Percentiles rank a stretch among this genome's conserved stretches.
Conservation (phyloP, 2,113 vertebrate species). For the Campylomormyrus numenius region DNA sequence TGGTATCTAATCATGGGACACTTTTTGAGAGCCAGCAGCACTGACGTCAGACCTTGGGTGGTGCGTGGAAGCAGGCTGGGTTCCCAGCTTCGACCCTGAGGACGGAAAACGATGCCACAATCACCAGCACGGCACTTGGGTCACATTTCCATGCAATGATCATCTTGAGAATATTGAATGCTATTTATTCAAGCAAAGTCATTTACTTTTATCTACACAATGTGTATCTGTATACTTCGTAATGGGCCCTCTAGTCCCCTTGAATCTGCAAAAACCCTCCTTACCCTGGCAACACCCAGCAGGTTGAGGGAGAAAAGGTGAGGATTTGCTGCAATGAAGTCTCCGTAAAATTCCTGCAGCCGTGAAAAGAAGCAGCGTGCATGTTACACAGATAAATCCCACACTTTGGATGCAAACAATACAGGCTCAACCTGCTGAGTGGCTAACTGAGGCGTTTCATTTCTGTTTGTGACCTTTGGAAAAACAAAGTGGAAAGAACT, state of each 20-base stretch:
- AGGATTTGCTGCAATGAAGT: slow-evolving; percentile 95
- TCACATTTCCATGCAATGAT: neutral
- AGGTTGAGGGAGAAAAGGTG: slow-evolving; percentile 94
- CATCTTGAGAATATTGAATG: neutral
- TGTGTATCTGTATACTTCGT: neutral
- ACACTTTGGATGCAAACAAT: neutral
- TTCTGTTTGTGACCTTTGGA: neutral
- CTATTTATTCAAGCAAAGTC: neutral
- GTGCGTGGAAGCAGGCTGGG: slow-evolving; percentile 68
- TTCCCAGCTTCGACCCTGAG: slow-evolving; percentile 83
- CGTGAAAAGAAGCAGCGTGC: neutral
- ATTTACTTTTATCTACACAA: neutral
- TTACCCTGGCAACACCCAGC: slow-evolving; percentile 79
- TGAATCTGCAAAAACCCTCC: slow-evolving; percentile 8
- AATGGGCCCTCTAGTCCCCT: neutral
- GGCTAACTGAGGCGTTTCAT: neutral
- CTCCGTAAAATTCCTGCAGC: slow-evolving; percentile 93
- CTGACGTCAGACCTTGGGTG: slow-evolving; percentile 83
- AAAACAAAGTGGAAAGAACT: neutral
- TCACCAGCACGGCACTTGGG: neutral
- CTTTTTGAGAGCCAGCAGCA: slow-evolving; percentile 89
- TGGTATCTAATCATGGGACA: slow-evolving; percentile 97
- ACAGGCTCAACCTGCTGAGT: neutral
- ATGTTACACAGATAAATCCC: neutral
- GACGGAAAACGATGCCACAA: slow-evolving; percentile 1